Base-by-base conservation (phyloP, 2,113 vertebrate genomes). In the Terrapene triunguis region DNA sequence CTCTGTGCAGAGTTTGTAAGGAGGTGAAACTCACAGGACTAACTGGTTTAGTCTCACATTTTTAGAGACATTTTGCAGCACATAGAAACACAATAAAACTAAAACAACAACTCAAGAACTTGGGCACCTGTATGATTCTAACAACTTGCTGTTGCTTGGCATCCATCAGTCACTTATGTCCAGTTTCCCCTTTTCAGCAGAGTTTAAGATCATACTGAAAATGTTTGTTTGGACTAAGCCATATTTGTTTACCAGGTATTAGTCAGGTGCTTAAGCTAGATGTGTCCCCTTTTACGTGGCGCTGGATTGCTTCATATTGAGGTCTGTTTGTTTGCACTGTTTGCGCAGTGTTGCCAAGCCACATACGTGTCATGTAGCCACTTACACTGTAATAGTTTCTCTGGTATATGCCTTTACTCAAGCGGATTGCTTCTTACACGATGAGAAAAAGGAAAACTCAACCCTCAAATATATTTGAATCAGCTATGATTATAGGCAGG, bases 61-160 rank as follows among this genome's bases (percentile, higher is more conserved):
- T 89, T 42, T 62, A 81, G 89, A 48, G 51, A 1, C 10, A 69
- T 59, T 29, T 25, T 65, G 35, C 53, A 54, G 69, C 76, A 85
- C 42, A 5, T 48, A 87, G 87, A 89, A 83, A 32, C 19, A 17
- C 2, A 38, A 82, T 32, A 82, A 93, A 89, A 87, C 90, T 84
- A 94, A 87, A 32, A 59, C 94, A 4, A 35, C 65, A 69, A 87
- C 32, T 44, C 69, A 76, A 87, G 83, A 90, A 14, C 54, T 35
- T 90, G 74, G 89, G 86, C 82, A 38, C 74, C 62, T 57, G 48
- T 3, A 12, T 38, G 21, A 84, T 55, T n/a, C 90, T 24, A 94
- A 85, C 85, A 51, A 62, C 81, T 96, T 97, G 89, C 92, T 95
- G 80, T 42, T 95, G 80, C 62, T 92, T 92, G 80, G 85, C 48